These are phyloP conservation scores for Harpagoxenus sublaevis DNA, from an alignment of 2,888 invertebrate genomes.

Conservation along the genomic window DNA sequence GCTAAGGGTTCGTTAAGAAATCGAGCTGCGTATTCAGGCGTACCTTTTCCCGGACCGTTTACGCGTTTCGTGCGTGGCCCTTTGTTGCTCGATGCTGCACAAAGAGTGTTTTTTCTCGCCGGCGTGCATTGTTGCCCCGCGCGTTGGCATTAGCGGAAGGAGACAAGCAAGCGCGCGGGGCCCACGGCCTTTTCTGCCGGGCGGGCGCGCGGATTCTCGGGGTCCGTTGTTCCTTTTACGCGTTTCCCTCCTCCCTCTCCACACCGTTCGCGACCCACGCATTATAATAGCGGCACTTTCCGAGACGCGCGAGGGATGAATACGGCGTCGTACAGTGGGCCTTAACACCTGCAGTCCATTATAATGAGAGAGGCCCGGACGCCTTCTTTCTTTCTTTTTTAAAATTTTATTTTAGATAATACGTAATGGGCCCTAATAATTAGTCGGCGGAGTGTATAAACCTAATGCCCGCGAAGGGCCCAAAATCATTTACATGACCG, in stretches of 20 bases:
- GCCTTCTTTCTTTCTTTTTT: slow-evolving; percentile 72
- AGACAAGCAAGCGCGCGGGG: slow-evolving; percentile 58
- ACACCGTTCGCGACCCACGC: slow-evolving; percentile 61
- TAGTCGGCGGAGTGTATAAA: slow-evolving; percentile 74
- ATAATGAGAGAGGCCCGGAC: slow-evolving; percentile 75
- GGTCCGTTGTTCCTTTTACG: slow-evolving; percentile 51
- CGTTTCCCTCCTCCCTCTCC: background rate
- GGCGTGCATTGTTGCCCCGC: slow-evolving; percentile 69
- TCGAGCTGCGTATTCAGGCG: slow-evolving; percentile 42
- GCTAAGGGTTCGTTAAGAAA: slow-evolving; percentile 40
- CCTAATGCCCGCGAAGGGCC: slow-evolving; percentile 69
- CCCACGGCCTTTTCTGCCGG: slow-evolving; percentile 51
- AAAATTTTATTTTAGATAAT: slow-evolving; percentile 75
- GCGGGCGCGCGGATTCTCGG: slow-evolving; percentile 35
- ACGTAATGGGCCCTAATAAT: slow-evolving; percentile 80
- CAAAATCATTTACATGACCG: slow-evolving; percentile 75
- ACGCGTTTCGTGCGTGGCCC: slow-evolving; percentile 47
- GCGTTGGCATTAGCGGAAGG: slow-evolving; percentile 70
- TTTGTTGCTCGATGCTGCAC: slow-evolving; percentile 45
- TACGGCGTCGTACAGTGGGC: slow-evolving; percentile 74
- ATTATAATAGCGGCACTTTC: slow-evolving; percentile 76
- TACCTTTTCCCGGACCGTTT: slow-evolving; percentile 41
- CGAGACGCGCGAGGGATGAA: slow-evolving; percentile 73
- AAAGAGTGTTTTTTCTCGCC: slow-evolving; percentile 61
- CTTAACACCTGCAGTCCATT: slow-evolving; percentile 79